Base-by-base conservation (phyloP, 2,113 vertebrate genomes). In the Herpetotheres cachinnans region DNA sequence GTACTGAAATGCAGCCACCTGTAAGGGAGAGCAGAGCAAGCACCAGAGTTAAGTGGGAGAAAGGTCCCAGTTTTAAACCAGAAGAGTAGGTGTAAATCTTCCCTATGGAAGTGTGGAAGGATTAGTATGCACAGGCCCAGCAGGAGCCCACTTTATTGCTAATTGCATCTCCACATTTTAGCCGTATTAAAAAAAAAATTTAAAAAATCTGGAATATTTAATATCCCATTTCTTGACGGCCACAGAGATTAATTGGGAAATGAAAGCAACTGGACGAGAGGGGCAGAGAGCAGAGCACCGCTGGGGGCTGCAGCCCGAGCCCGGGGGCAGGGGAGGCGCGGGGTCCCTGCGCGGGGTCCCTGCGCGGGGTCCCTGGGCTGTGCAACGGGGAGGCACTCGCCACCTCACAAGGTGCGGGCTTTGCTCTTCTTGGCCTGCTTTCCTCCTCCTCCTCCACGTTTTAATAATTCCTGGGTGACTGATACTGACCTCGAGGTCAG, bases 391-490 rank as follows among this genome's bases (percentile, higher is more conserved):
- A 5, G 50, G 16, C 13, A 0, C 66, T 44, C 12, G 2, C 50
- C 72, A 22, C 74, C 76, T 36, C 40, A 17, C 55, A 72, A 89
- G 44, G 17, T 4, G 36, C 76, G 13, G 2, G 5, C 0, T 67
- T 87, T n/a, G 38, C 58, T 85, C 54, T 61, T 55, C 38, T 49
- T 11, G 49, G 3, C 17, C 21, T 3, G 20, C 18, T 27, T 63
- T 83, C 46, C 50, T 66, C 59, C 56, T 44, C 44, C 47, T 84
- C 32, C 78, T 54, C 55, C 36, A 2, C 1, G 20, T 46, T 84
- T 85, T 34, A 93, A 79, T 72, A 89, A 91, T 79, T 95, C 96
- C 94, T 80, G 80, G 42, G 62, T 91, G 94, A 65, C 95, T 73
- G 81, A 91, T 20, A 63, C 86, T 55, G 40, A 91, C 94, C 84